These are phyloP conservation scores for Sebastes reedi DNA, from an alignment of 2,797 vertebrate genomes.

Conservation along the genomic window DNA sequence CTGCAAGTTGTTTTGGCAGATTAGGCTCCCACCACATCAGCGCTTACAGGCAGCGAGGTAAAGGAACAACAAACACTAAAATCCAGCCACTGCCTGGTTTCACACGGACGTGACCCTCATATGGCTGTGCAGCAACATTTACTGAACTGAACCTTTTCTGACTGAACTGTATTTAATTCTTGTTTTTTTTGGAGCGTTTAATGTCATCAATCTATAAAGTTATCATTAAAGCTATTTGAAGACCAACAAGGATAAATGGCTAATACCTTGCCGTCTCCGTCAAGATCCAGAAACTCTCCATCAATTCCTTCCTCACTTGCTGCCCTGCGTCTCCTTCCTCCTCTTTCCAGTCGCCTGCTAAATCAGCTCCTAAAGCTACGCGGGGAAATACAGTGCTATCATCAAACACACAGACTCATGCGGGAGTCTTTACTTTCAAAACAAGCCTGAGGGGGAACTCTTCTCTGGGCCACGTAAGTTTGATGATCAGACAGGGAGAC, in stretches of 20 bases:
- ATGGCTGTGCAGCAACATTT: constrained; percentile 11
- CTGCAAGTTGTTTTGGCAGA: constrained; percentile 44
- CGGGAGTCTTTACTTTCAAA: constrained; percentile 71
- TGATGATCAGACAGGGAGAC: constrained; percentile 75
- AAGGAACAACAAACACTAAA: constrained; percentile 62
- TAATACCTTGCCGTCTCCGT: constrained; percentile 39
- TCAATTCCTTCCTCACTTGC: constrained; percentile 42
- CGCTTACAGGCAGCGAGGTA: constrained; percentile 6
- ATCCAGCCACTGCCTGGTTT: constrained; percentile 33
- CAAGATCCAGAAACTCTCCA: constrained; percentile 47
- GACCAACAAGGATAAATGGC: constrained; percentile 28
- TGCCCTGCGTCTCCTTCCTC: constrained; percentile 38
- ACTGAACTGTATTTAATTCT: constrained; percentile 1
- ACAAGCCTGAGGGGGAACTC: constrained; percentile 69
- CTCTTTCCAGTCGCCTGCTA: constrained; percentile 47
- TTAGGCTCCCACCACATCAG: constrained; percentile 21
- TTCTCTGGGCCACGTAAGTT: constrained; percentile 62
- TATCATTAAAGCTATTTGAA: constrained; percentile 50
- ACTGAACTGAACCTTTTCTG: not conserved
- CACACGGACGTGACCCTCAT: constrained; percentile 35
- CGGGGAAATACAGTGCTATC: constrained; percentile 70
- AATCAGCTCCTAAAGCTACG: constrained; percentile 67
- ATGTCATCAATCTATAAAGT: constrained; percentile 36
- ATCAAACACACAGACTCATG: constrained; percentile 82
- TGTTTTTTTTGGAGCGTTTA: not conserved